phyloP scores from a whole-genome alignment of 2,113 vertebrate genomes.

The Cacatua alba region DNA sequence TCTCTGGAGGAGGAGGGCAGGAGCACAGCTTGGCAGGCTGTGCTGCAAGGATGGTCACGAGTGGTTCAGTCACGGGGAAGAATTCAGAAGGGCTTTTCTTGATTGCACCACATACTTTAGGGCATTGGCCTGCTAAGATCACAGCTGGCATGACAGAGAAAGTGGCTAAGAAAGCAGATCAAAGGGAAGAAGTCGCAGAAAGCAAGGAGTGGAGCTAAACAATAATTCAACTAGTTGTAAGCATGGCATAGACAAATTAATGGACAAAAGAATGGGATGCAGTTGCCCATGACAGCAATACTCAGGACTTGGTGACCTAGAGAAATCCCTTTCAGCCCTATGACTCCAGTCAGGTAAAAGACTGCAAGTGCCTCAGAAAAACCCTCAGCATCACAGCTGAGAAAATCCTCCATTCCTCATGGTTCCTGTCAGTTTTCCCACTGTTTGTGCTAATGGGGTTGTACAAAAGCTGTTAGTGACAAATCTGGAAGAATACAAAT shows the following conservation, averaged over 20 bases:
- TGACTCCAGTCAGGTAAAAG: background rate
- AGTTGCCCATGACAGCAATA: background rate
- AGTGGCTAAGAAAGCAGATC: background rate
- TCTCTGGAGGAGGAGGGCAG: background rate
- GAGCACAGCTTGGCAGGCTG: background rate
- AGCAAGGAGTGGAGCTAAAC: background rate
- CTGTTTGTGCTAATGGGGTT: background rate
- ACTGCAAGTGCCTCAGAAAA: background rate
- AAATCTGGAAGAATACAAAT: background rate
- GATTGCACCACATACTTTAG: background rate
- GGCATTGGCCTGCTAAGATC: background rate
- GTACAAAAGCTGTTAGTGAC: background rate
- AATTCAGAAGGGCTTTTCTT: background rate
- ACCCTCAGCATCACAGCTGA: background rate
- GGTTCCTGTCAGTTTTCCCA: background rate
- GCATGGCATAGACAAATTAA: slow-evolving; percentile 12
- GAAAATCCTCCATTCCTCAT: background rate
- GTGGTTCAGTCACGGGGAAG: background rate
- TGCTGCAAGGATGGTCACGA: background rate
- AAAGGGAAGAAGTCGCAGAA: background rate
- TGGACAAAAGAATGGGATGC: background rate
- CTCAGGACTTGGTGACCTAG: background rate
- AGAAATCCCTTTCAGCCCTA: background rate
- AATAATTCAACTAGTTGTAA: background rate
- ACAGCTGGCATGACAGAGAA: background rate